Evolutionary conservation across 1,140 invertebrate genomes (phyloP).

Genomic region (Homarus americanus): DNA sequence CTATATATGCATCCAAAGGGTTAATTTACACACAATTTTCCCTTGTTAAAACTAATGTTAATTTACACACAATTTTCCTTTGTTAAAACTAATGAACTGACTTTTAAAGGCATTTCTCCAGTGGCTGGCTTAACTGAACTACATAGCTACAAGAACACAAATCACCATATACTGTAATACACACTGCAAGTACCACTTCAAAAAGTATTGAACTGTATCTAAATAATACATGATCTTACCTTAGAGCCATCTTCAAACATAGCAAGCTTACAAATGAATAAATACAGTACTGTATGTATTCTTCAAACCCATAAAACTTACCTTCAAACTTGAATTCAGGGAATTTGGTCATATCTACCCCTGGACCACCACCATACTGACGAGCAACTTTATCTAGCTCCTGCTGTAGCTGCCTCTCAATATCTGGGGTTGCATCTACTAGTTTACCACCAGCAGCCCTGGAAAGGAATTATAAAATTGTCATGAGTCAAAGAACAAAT

Average conservation of each 20-base stretch:
- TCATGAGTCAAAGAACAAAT: neutral
- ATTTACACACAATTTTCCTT: too few relatives aligned
- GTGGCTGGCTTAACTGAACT: too few relatives aligned
- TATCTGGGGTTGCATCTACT: slow-evolving; percentile 88
- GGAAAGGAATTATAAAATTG: neutral
- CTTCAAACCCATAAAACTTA: slow-evolving; percentile 3
- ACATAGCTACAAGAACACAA: neutral
- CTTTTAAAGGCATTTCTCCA: too few relatives aligned
- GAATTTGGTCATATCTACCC: slow-evolving; percentile 92
- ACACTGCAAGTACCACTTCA: neutral
- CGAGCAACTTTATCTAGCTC: slow-evolving; percentile 89
- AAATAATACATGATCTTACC: neutral
- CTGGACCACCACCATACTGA: slow-evolving; percentile 86
- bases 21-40: too few relatives aligned
- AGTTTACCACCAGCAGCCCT: slow-evolving; percentile 84
- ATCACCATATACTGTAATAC: neutral
- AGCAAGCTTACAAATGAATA: too few relatives aligned
- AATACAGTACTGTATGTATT: too few relatives aligned
- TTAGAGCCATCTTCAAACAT: neutral
- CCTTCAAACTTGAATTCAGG: slow-evolving; percentile 87
- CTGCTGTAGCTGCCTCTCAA: slow-evolving; percentile 85
- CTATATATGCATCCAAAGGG: too few relatives aligned
- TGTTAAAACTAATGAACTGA: too few relatives aligned
- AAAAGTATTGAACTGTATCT: neutral
- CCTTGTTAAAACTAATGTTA: too few relatives aligned